Percentiles rank a stretch among this genome's conserved stretches.
phyloP scores from a whole-genome alignment of 1,140 invertebrate species.

The Drosophila santomea region DNA sequence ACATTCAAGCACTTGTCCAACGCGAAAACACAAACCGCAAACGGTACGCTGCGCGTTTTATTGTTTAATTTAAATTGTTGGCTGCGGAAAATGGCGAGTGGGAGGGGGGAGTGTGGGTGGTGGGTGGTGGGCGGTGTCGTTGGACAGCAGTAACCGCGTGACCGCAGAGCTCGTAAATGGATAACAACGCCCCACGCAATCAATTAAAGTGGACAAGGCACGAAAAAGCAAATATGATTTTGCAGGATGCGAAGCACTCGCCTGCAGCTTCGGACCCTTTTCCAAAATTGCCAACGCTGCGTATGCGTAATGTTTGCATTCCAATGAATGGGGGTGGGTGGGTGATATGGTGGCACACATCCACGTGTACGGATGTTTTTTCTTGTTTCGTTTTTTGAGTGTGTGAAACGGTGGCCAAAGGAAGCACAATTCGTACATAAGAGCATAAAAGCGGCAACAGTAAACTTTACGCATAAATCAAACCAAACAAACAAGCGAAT shows the following conservation, averaged over 20 bases:
- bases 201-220: slow-evolving; percentile 24
- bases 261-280: slow-evolving; percentile 10
- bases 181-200: slow-evolving; percentile 39
- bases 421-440: slow-evolving; percentile 36
- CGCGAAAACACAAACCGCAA: slow-evolving; percentile 44
- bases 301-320: slow-evolving; percentile 60
- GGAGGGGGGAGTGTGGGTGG: too few relatives aligned
- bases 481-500: slow-evolving; percentile 22
- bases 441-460: slow-evolving; percentile 42
- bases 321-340: slow-evolving; percentile 13
- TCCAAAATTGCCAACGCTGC: slow-evolving; percentile 37
- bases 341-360: too few relatives aligned
- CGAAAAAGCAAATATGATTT: slow-evolving; percentile 33
- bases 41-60: slow-evolving; percentile 58
- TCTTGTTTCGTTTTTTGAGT: background rate
- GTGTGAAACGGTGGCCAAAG: background rate
- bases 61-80: slow-evolving; percentile 70
- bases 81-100: background rate
- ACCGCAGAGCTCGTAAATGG: slow-evolving; percentile 51
- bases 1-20: slow-evolving; percentile 20
- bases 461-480: slow-evolving; percentile 78
- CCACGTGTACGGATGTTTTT: too few relatives aligned
- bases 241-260: background rate
- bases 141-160: slow-evolving; percentile 10
- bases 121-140: background rate